Percentiles rank a stretch among this genome's conserved stretches.
Conservation (phyloP, 2,113 vertebrate species). For the Nestor notabilis region DNA sequence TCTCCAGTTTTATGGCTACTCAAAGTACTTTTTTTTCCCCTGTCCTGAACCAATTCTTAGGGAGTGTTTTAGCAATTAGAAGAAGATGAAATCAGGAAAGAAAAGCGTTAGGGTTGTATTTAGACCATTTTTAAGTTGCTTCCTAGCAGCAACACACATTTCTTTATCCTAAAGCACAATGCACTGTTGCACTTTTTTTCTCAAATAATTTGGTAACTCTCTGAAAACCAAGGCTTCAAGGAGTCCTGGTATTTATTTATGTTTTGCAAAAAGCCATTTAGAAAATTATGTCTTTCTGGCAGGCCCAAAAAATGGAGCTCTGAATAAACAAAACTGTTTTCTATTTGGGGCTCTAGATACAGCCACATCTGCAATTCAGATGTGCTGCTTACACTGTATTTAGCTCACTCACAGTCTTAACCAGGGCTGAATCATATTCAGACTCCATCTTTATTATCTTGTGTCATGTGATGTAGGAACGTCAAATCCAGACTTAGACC, state of each 20-base stretch:
- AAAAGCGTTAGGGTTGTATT: neutral
- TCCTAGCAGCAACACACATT: neutral
- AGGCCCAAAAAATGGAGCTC: neutral
- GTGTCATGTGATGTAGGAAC: neutral
- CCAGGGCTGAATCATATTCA: neutral
- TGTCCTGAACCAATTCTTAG: neutral
- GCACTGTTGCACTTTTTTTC: neutral
- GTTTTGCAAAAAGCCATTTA: neutral
- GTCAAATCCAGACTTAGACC: neutral
- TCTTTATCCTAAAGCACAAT: neutral
- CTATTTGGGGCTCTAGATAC: neutral
- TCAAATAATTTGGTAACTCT: neutral
- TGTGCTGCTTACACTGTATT: neutral
- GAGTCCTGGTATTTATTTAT: neutral
- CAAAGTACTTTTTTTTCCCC: neutral
- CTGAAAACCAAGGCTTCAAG: neutral
- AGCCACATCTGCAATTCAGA: neutral
- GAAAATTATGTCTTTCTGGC: neutral
- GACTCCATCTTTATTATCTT: neutral
- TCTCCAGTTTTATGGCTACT: neutral
- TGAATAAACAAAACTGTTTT: neutral
- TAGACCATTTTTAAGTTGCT: neutral
- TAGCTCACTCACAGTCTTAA: neutral
- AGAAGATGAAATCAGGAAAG: neutral
- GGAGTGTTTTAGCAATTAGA: neutral